A percentile compares a stretch with the other conserved stretches of the same genome.
Evolutionary conservation across 2,888 invertebrate genomes (phyloP).

Genomic region (Leptinotarsa haldemani): DNA sequence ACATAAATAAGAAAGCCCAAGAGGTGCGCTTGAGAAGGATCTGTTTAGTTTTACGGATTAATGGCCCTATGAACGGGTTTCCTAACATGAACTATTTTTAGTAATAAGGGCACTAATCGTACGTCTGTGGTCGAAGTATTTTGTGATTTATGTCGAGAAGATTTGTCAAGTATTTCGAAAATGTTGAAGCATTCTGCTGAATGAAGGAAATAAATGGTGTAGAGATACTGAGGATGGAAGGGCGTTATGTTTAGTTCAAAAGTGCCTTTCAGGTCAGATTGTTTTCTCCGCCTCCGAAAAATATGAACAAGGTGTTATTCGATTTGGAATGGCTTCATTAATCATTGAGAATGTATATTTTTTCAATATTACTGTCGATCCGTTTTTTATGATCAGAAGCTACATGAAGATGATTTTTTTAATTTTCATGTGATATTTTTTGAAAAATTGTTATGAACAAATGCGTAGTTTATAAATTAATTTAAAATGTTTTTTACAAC

Average conservation of each 20-base stretch:
- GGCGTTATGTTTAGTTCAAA: background rate
- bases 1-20: slow-evolving; percentile 18
- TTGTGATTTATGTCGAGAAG: slow-evolving; percentile 7
- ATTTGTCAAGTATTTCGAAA: slow-evolving; percentile 18
- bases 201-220: background rate
- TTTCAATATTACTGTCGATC: too few species aligned
- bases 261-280: too few species aligned
- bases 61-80: slow-evolving; percentile 17
- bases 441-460: too few species aligned
- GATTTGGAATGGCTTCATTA: too few species aligned
- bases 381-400: too few species aligned
- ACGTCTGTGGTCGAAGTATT: background rate
- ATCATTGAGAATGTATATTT: too few species aligned
- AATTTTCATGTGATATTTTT: too few species aligned
- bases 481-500: too few species aligned
- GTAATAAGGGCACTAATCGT: slow-evolving; percentile 19
- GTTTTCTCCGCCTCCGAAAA: too few species aligned
- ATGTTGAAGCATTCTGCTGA: slow-evolving; percentile 18
- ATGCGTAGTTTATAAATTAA: too few species aligned
- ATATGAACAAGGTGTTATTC: too few species aligned
- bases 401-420: too few species aligned
- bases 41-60: slow-evolving; percentile 23
- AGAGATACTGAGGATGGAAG: background rate
- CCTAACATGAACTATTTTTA: slow-evolving; percentile 22
- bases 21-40: slow-evolving; percentile 1